Percentiles rank a stretch among this genome's conserved stretches.
Conservation (phyloP, 2,888 invertebrate genomes). For the Uloborus plumipes region DNA sequence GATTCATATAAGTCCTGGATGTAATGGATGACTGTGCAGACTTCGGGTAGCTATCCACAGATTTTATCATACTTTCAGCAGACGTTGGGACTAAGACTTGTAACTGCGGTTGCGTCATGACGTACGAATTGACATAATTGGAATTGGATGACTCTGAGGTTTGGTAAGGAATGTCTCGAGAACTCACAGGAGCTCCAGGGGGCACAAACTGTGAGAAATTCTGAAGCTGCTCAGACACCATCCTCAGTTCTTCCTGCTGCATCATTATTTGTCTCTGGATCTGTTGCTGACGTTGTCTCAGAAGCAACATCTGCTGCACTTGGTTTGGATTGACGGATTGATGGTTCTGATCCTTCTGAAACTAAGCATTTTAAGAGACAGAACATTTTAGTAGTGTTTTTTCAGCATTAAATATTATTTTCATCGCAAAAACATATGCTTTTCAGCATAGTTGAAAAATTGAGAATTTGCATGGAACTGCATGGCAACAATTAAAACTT, state of each 20-base stretch:
- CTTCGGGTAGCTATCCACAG: constrained; percentile 9
- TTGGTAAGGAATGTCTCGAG: constrained; percentile 18
- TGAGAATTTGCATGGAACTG: neutral
- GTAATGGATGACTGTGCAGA: constrained; percentile 11
- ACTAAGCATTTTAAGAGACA: constrained; percentile 71
- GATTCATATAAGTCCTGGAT: constrained; percentile 44
- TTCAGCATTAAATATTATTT: constrained; percentile 77
- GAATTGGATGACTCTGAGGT: neutral
- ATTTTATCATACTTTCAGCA: constrained; percentile 22
- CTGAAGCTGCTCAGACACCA: constrained; percentile 85
- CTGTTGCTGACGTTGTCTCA: neutral
- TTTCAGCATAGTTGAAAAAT: constrained; percentile 3
- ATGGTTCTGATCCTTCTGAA: too few relatives aligned
- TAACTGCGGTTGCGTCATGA: neutral
- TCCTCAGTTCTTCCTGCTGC: constrained; percentile 87
- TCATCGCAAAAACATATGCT: constrained; percentile 70
- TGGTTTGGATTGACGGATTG: too few relatives aligned
- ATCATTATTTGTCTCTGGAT: constrained; percentile 86
- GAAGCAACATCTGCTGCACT: too few relatives aligned
- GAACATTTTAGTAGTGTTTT: too few relatives aligned
- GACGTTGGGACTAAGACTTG: constrained; percentile 7
- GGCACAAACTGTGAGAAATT: neutral
- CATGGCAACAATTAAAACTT: neutral
- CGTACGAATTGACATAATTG: constrained; percentile 33
- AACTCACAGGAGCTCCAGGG: neutral